Conservation (phyloP, 2,113 vertebrate genomes). For the Malurus cyaneus region DNA sequence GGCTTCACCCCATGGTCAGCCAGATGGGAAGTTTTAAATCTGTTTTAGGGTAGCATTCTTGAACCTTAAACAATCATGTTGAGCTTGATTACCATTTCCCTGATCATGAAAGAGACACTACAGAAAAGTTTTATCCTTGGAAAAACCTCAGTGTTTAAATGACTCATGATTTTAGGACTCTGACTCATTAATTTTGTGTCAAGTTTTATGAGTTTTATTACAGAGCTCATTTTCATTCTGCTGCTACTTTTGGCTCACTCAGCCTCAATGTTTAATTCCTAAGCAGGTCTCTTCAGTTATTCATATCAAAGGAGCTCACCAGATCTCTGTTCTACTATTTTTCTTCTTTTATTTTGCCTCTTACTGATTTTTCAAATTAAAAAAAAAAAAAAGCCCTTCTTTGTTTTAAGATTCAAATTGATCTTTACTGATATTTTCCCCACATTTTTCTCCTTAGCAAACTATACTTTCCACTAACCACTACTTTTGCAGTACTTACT, state of each 20-base stretch:
- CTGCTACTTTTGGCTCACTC: neutral
- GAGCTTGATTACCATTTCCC: neutral
- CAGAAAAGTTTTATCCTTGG: neutral
- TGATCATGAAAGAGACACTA: neutral
- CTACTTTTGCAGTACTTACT: neutral
- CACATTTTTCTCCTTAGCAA: neutral
- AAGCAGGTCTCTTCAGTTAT: neutral
- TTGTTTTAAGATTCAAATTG: neutral
- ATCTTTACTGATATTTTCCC: neutral
- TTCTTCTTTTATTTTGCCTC: neutral
- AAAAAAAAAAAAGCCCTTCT: neutral
- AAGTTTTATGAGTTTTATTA: constrained; percentile 13
- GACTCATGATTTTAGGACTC: constrained; percentile 36
- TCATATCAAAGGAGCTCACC: neutral
- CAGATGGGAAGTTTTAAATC: neutral
- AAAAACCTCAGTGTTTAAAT: constrained; percentile 15
- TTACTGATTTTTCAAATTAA: neutral
- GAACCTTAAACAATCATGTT: neutral
- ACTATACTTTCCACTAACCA: neutral
- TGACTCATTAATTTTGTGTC: constrained; percentile 19
- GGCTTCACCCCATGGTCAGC: neutral
- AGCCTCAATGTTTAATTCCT: neutral
- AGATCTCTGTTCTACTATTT: neutral
- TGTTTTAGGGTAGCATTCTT: neutral
- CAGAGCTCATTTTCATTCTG: neutral